Base-by-base conservation (phyloP, 2,113 vertebrate genomes). In the Centropus unirufus region DNA sequence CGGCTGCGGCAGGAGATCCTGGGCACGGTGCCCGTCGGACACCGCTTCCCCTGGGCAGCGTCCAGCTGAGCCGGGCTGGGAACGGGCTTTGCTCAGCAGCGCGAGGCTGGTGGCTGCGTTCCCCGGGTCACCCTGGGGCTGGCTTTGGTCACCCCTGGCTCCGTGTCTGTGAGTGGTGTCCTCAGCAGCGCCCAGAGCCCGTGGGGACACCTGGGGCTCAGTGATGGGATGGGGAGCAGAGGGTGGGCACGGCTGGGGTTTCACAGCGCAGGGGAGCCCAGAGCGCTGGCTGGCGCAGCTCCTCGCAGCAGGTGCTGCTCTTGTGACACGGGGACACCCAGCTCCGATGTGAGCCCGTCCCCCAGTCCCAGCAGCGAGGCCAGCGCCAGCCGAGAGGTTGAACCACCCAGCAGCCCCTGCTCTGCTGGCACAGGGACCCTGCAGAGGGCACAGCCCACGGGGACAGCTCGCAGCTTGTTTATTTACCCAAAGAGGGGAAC, bases 191-290 rank as follows among this genome's bases (percentile, higher is more conserved):
- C 46, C 47, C 26, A 2, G 22, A 42, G n/a, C 40, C 40, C 14
- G 6, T 2, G 4, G 18, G 40, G 39, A n/a, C 18, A 29, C n/a
- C 22, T 12, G 47, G 9, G 24, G 30, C 17, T 40, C 7, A 2
- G n/a, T 0, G 2, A 20, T 26, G 30, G 9, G 27, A 27, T 12
- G 34, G 6, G 30, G 36, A 39, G 23, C 4, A 1, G 5, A 11
- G 34, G 47, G 17, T 0, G 3, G 14, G 46, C 46, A 46, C 27
- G 27, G 23, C 29, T n/a, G 10, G 8, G 61, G 23, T 39, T 36
- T 46, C 6, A 10, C 9, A 4, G 61, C 2, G 1, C 16, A 9
- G 19, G 34, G 44, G 12, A 42, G 51, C 30, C 52, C 10, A 18
- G 30, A 5, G 24, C 27, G 59, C 44, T 11, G 10, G 30, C 51